Evolutionary conservation across 2,888 invertebrate genomes (phyloP).

Genomic region (Camponotus fellah): DNA sequence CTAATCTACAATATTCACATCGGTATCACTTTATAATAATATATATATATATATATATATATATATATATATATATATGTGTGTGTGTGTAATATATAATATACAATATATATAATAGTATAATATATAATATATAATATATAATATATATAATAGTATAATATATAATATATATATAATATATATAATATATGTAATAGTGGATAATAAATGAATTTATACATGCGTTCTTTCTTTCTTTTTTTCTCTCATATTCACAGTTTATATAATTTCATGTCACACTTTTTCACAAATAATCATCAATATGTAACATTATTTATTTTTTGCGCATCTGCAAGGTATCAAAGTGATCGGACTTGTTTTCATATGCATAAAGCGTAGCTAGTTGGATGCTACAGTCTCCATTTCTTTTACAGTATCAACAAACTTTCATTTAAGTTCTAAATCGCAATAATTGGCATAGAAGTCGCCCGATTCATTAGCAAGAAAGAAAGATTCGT

Average conservation of each 20-base stretch:
- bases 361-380: conserved; percentile 15
- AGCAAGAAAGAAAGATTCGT: background rate
- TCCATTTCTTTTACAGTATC: background rate
- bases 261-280: conserved; percentile 34
- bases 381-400: background rate
- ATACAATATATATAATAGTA: no score
- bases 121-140: no score
- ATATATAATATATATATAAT: no score
- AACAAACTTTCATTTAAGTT: conserved; percentile 38
- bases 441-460: conserved; percentile 28
- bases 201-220: conserved; percentile 31
- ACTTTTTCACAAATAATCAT: conserved; percentile 27
- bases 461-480: conserved; percentile 21
- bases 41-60: no score
- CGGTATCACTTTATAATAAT: conserved; percentile 2
- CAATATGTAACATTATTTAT: conserved; percentile 42
- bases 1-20: conserved; percentile 1
- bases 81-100: no score
- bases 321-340: conserved; percentile 45
- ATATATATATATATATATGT: no score
- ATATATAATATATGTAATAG: no score
- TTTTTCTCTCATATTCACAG: background rate
- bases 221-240: background rate
- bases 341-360: conserved; percentile 52
- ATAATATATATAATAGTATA: no score